phyloP scores from a whole-genome alignment of 2,888 invertebrate genomes.

The Lepidocyrtinus sp. region DNA sequence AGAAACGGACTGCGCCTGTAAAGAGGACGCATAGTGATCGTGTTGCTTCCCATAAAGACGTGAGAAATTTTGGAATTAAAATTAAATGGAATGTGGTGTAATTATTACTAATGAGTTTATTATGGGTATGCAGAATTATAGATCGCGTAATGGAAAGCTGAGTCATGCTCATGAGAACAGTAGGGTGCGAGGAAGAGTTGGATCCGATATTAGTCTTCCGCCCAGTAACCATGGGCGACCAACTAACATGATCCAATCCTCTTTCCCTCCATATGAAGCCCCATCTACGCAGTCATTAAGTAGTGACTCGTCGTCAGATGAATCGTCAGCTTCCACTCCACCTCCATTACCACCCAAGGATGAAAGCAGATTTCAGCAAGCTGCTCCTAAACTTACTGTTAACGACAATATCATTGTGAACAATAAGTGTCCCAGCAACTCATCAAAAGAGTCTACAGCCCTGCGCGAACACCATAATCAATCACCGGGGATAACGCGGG shows the following conservation, averaged over 20 bases:
- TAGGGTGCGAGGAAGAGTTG: conserved; percentile 54
- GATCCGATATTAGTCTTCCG: conserved; percentile 60
- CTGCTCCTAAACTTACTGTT: conserved; percentile 39
- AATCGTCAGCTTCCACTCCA: conserved; percentile 74
- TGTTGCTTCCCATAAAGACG: conserved; percentile 67
- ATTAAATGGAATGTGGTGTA: no score
- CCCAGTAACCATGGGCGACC: conserved; percentile 53
- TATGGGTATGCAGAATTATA: conserved; percentile 29
- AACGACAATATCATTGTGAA: conserved; percentile 44
- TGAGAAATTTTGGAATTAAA: no score
- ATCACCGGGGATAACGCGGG: conserved; percentile 42
- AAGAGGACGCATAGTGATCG: conserved; percentile 69
- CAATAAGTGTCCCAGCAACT: conserved; percentile 50
- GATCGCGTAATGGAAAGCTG: conserved; percentile 45
- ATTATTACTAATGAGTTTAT: no score
- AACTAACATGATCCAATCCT: conserved; percentile 50
- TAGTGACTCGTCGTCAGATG: conserved; percentile 87
- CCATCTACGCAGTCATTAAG: conserved; percentile 72
- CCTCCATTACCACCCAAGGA: conserved; percentile 71
- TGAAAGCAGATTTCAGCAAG: conserved; percentile 52
- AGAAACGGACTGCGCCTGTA: conserved; percentile 66
- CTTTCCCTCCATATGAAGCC: conserved; percentile 48
- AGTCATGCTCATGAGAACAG: conserved; percentile 24
- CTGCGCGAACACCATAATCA: conserved; percentile 29
- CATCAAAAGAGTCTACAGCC: conserved; percentile 48